These are phyloP conservation scores for Chlamydotis undulata DNA, from an alignment of 2,113 vertebrate genomes.

Conservation along the genomic window DNA sequence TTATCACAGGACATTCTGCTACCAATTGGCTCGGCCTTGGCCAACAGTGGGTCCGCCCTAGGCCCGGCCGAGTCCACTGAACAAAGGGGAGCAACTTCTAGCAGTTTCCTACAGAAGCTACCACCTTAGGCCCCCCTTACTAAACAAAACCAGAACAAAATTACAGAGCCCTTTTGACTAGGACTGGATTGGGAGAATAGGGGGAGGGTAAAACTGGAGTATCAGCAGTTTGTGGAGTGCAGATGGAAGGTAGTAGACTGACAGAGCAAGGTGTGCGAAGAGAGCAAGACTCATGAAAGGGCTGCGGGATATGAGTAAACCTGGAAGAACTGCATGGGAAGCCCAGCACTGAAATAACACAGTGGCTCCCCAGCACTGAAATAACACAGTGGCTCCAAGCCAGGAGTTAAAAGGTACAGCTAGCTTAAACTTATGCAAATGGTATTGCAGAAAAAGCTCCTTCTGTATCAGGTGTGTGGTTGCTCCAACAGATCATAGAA, in stretches of 20 bases:
- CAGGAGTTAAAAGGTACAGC: neutral
- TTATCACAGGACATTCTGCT: too few species aligned
- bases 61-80: too few species aligned
- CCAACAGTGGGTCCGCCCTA: too few species aligned
- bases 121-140: too few species aligned
- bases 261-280: neutral
- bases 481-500: neutral
- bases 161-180: neutral
- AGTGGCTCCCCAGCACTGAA: neutral
- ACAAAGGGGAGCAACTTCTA: too few species aligned
- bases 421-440: neutral
- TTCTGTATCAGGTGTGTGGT: neutral
- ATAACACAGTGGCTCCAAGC: neutral
- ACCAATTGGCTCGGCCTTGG: too few species aligned
- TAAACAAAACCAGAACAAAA: neutral
- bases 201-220: neutral
- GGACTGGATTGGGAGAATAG: neutral
- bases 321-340: neutral
- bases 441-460: neutral
- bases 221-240: neutral
- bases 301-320: neutral
- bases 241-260: neutral
- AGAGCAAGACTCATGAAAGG: neutral
- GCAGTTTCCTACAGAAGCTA: too few species aligned
- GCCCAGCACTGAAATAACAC: neutral